Conservation (phyloP, 1,140 invertebrate genomes). For the Drosophila jambulina region DNA sequence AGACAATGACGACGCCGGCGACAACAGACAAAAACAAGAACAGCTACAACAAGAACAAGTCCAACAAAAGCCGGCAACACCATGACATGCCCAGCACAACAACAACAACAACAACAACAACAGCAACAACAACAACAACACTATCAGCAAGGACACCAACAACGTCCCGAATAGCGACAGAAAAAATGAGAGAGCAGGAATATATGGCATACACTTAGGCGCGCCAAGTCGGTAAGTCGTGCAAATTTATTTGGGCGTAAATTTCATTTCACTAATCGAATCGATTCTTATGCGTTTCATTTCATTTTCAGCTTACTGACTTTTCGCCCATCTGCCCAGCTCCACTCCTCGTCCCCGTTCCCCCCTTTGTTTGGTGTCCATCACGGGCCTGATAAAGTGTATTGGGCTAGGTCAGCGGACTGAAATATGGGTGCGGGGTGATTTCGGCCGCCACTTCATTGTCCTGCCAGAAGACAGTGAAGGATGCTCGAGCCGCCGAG, state of each 20-base stretch:
- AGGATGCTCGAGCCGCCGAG: background rate
- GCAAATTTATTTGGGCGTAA: slow-evolving; percentile 81
- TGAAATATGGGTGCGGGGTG: slow-evolving; percentile 17
- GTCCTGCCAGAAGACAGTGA: slow-evolving; percentile 14
- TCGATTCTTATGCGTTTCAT: slow-evolving; percentile 81
- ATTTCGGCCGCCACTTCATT: slow-evolving; percentile 19
- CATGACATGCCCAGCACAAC: slow-evolving; percentile 57
- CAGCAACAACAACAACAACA: background rate
- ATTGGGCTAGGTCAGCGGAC: slow-evolving; percentile 29
- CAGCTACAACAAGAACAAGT: slow-evolving; percentile 55
- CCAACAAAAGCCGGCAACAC: slow-evolving; percentile 56
- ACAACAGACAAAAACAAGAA: slow-evolving; percentile 58
- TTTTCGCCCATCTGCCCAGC: slow-evolving; percentile 51
- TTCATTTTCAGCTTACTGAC: slow-evolving; percentile 71
- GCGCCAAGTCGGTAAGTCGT: slow-evolving; percentile 75
- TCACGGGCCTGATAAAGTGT: slow-evolving; percentile 27
- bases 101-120: slow-evolving; percentile 26
- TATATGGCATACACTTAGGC: slow-evolving; percentile 76
- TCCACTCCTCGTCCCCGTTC: background rate
- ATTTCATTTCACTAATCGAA: slow-evolving; percentile 82
- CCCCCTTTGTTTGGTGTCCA: slow-evolving; percentile 3
- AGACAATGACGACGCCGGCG: slow-evolving; percentile 78
- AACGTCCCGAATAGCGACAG: slow-evolving; percentile 29
- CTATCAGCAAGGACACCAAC: background rate
- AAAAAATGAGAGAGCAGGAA: slow-evolving; percentile 40